These are phyloP conservation scores for Goniozus legneri DNA, from an alignment of 1,140 invertebrate genomes.

Conservation along the genomic window DNA sequence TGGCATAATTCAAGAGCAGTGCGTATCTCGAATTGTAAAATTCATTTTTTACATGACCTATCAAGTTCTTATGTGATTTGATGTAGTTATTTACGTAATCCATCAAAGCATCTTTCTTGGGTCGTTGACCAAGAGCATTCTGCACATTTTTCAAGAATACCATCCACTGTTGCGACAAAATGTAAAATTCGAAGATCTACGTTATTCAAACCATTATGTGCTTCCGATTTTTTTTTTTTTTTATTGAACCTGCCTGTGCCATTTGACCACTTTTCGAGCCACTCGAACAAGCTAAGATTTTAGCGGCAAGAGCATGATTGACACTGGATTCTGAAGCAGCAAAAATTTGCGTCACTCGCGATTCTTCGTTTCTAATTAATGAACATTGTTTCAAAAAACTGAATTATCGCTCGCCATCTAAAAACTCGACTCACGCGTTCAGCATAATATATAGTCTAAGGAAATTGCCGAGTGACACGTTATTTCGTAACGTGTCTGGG, in stretches of 20 bases:
- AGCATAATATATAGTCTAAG: constrained; percentile 32
- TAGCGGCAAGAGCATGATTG: constrained; percentile 33
- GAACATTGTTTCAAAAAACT: background rate
- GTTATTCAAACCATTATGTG: background rate
- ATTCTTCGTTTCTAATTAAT: background rate
- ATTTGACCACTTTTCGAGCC: constrained; percentile 33
- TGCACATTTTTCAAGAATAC: constrained; percentile 31
- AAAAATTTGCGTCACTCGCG: constrained; percentile 37
- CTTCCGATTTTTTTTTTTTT: constrained; percentile 2
- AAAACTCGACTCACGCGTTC: constrained; percentile 31
- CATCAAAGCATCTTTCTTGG: constrained; percentile 27
- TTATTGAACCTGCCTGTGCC: constrained; percentile 16
- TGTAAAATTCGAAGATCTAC: background rate
- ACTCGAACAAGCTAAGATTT: constrained; percentile 26
- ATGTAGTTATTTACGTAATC: constrained; percentile 22
- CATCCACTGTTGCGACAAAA: constrained; percentile 26
- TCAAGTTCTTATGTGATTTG: constrained; percentile 21
- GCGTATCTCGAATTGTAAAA: constrained; percentile 31
- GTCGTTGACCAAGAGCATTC: constrained; percentile 22
- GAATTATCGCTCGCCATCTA: background rate
- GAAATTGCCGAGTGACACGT: constrained; percentile 26
- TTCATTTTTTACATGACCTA: constrained; percentile 25
- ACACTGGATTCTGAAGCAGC: constrained; percentile 27
- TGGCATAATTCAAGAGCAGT: constrained; percentile 26
- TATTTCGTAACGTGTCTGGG: constrained; percentile 12